Base-by-base conservation (phyloP, 35 echinoderm and acorn worm species). In the Nesometra sesokonis region DNA sequence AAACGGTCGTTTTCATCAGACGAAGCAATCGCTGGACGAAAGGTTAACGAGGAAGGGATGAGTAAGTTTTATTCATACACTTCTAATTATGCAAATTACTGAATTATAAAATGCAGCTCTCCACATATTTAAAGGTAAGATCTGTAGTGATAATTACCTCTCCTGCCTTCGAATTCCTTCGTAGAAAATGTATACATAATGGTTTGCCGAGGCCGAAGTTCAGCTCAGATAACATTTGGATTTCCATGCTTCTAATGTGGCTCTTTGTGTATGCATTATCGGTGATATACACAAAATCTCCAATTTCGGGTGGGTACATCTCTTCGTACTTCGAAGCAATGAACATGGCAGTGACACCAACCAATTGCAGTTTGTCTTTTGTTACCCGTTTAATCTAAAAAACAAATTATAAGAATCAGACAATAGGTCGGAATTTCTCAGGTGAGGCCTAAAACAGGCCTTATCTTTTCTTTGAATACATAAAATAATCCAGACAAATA, bases 281-380 rank as follows among this genome's bases (percentile, higher is more conserved):
- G 11, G 95, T 98, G 85, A 98, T 98, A 87, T 98, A 98, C 0
- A 98, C 95, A 92, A 98, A 98, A 85, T 98, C 95, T 17, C 86
- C 88, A 78, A 98, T 98, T 85, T 91, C 92, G 77, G 95, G 95
- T 17, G 95, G 92, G 87, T 98, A 98, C 95, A 98, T 98, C 82
- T 98, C 95, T 67, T 98, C 95, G 76, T 94, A 98, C 67, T 97
- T 98, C 84, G 89, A 88, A 46, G 95, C 95, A 84, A 98, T 90
- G 46, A 98, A 91, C 95, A 98, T 98, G 8, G 92, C 78, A 0
- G 95, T 98, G 0, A 98, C 95, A 87, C 95, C 95, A 33, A 98
- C 92, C 30, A 98, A 77, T 78, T 98, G 95, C 15, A 98, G 81
- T 47, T 98, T 98, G 80, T 86, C 91, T 46, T 91, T 93, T 23